Evolutionary conservation across 2,113 vertebrate species (phyloP), one percentile per base, ranked within the genome.

Genomic region (Rhynchomys soricoides): DNA sequence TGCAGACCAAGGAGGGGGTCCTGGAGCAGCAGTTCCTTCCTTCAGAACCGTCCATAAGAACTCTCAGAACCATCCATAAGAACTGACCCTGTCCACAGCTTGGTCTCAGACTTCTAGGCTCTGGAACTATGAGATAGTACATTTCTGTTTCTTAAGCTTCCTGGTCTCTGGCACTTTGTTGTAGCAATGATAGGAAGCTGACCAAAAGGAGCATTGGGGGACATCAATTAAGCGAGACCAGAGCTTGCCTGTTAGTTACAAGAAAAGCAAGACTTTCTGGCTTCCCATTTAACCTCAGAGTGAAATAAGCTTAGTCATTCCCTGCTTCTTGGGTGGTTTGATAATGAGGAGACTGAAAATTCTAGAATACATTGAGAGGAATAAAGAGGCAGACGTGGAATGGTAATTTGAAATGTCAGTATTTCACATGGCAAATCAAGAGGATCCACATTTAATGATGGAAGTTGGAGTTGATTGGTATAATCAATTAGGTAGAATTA

Each of bases 401-500:
- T 5, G 31, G 24, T 52, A 26, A 34, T 82, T 92, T 87, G 78
- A 97, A 97, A 94, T 45, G 26, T 78, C 24, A 55, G 68, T 59
- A 34, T 90, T 87, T 85, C 21, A 79, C 43, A 62, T 1, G 75
- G 78, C n/a, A 87, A 74, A 91, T 74, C 10, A 37, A 68, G 50
- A 82, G 40, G 57, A 85, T 66, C 29, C 1, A 48, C 34, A 88
- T 17, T 77, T 95, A 87, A 94, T 55, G 82, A 96, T 71, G 70
- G 43, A 93, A 92, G 57, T 45, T 52, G 11, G 43, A 68, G 13
- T 66, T 95, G 85, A 93, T 90, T 66, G 70, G 40, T 71, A 6
- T 40, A 90, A 89, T 71, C 75, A 91, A 95, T 93, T 59, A 88
- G 45, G 11, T 70, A 66, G 31, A 95, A 97, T 81, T 95, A 95